Base-by-base conservation (phyloP, 2,888 invertebrate genomes). In the Dione juno region DNA sequence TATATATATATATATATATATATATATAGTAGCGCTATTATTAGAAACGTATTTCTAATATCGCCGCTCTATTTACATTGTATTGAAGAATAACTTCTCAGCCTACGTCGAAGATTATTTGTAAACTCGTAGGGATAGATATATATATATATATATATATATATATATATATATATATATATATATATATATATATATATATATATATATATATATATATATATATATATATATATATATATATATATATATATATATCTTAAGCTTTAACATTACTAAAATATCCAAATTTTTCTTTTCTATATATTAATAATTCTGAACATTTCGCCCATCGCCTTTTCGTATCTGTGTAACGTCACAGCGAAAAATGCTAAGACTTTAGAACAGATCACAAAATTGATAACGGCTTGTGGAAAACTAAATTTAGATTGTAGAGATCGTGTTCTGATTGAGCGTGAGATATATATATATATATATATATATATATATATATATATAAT, bases 221-320 rank as follows among this genome's bases (percentile, higher is more conserved):
- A n/a, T n/a, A n/a, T n/a, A n/a, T n/a, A n/a, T n/a, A n/a, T n/a
- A n/a, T n/a, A n/a, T n/a, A n/a, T n/a, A n/a, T n/a, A n/a, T n/a
- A n/a, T n/a, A n/a, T n/a, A n/a, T 28, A 28, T 28, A 28, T 5
- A 28, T 28, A 28, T 28, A 28, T 28, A 28, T 28, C n/a, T n/a
- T n/a, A n/a, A n/a, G n/a, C n/a, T n/a, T n/a, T n/a, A n/a, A n/a
- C n/a, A n/a, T n/a, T n/a, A n/a, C 28, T 28, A 28, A 28, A 3
- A 28, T 28, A 3, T 28, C 28, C 28, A 28, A n/a, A n/a, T n/a
- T n/a, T n/a, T n/a, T n/a, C n/a, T n/a, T n/a, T n/a, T n/a, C n/a
- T n/a, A n/a, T 76, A 75, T 66, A 57, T 75, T 19, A 76, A 76
- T 78, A 82, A 75, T 80, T 82, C 77, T 65, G 73, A 78, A 78